Conservation (phyloP, 2,797 vertebrate species). For the Alosa sapidissima region DNA sequence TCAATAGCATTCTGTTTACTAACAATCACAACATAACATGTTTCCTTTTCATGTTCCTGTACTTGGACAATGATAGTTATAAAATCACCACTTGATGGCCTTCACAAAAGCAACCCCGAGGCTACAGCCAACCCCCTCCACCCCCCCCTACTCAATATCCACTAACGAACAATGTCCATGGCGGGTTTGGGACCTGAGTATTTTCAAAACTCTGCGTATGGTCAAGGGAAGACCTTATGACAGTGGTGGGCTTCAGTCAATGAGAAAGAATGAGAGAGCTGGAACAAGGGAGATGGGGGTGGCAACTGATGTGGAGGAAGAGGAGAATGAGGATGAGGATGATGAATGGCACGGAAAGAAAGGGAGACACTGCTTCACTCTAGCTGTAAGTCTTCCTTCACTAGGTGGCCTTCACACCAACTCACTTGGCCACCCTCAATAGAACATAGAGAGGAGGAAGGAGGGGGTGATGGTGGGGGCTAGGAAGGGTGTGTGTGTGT, state of each 20-base stretch:
- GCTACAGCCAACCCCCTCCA: too few species aligned
- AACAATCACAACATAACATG: too few species aligned
- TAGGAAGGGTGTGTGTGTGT: background rate
- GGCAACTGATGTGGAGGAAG: background rate
- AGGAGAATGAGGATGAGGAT: background rate
- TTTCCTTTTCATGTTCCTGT: too few species aligned
- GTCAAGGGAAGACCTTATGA: too few species aligned
- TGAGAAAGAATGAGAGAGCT: background rate
- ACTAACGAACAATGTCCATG: too few species aligned
- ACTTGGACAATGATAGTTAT: too few species aligned
- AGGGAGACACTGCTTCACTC: background rate
- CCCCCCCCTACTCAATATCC: too few species aligned
- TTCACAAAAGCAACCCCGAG: too few species aligned
- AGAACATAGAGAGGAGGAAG: background rate
- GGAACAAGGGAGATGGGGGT: background rate
- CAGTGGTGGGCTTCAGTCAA: background rate
- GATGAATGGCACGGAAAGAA: background rate
- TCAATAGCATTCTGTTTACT: too few species aligned
- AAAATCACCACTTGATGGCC: too few species aligned
- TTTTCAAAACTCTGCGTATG: too few species aligned
- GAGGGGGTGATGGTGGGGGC: background rate
- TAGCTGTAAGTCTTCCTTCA: slow-evolving; percentile 12
- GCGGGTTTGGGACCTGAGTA: too few species aligned
- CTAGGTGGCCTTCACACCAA: background rate
- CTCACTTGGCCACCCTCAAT: background rate